phyloP scores from a whole-genome alignment of 2,888 invertebrate species.

The Acanthosepion esculentum region DNA sequence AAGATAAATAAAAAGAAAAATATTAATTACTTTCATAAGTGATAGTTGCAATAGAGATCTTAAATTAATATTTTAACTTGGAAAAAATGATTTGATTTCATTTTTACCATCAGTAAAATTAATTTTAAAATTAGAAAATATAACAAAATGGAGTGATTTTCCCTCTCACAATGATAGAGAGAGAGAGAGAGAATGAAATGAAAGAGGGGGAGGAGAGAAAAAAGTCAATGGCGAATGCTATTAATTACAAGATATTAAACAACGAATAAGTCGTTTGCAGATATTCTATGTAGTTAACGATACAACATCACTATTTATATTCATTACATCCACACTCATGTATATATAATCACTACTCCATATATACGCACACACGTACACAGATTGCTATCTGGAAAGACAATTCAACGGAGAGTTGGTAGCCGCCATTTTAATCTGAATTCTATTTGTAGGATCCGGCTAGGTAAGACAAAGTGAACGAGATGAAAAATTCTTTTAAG shows the following conservation, averaged over 20 bases:
- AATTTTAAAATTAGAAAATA: no score
- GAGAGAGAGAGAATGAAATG: no score
- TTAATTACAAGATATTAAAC: not conserved
- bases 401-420: not conserved
- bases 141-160: no score
- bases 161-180: no score
- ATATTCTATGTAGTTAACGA: not conserved
- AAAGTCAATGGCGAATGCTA: not conserved
- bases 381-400: not conserved
- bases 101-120: no score
- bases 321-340: not conserved
- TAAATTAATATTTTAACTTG: no score
- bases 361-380: not conserved
- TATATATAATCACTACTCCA: not conserved
- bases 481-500: not conserved
- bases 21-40: no score
- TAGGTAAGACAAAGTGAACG: not conserved
- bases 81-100: no score
- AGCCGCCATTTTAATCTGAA: conserved; percentile 43
- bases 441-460: not conserved
- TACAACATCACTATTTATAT: not conserved
- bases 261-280: not conserved
- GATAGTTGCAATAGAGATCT: no score
- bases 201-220: no score
- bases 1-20: no score